Conservation (phyloP, 2,113 vertebrate genomes). For the Kryptolebias marmoratus region DNA sequence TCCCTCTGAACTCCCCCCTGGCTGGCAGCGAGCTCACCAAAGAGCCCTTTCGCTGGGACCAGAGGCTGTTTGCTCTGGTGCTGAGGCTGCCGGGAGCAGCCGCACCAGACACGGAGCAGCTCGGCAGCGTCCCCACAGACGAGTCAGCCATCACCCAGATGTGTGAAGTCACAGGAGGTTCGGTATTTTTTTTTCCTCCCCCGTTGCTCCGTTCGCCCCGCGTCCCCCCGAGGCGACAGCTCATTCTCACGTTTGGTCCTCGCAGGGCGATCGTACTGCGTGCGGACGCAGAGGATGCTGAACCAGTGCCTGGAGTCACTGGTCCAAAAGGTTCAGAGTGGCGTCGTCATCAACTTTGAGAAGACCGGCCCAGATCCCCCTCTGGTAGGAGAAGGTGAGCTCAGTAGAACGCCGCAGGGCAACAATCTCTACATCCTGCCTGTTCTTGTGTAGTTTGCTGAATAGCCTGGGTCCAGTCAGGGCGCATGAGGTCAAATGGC, state of each 20-base stretch:
- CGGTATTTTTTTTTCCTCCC: neutral
- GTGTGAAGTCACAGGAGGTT: constrained; percentile 99
- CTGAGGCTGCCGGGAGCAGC: constrained; percentile 92
- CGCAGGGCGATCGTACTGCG: constrained; percentile 93
- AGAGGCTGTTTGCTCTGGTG: constrained; percentile 95
- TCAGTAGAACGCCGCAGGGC: neutral
- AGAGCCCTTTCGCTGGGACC: constrained; percentile 99
- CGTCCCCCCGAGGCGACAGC: neutral
- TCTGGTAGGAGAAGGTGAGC: constrained; percentile 73
- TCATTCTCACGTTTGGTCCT: neutral
- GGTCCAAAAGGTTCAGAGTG: constrained; percentile 97
- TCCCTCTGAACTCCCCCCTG: constrained; percentile 90
- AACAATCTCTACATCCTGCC: neutral
- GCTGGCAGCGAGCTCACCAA: constrained; percentile 98
- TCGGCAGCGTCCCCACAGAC: constrained; percentile 95
- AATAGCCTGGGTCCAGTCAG: neutral
- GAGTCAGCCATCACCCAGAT: constrained; percentile 98
- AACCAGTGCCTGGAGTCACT: constrained; percentile 98
- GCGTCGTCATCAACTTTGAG: constrained; percentile 97
- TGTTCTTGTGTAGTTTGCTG: neutral
- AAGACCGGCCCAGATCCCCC: constrained; percentile 94
- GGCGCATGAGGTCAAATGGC: neutral
- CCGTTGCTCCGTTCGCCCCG: neutral
- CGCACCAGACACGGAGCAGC: constrained; percentile 91
- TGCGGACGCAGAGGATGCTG: constrained; percentile 94